Conservation (phyloP, 2,113 vertebrate genomes). For the Forbesichthys agassizii region DNA sequence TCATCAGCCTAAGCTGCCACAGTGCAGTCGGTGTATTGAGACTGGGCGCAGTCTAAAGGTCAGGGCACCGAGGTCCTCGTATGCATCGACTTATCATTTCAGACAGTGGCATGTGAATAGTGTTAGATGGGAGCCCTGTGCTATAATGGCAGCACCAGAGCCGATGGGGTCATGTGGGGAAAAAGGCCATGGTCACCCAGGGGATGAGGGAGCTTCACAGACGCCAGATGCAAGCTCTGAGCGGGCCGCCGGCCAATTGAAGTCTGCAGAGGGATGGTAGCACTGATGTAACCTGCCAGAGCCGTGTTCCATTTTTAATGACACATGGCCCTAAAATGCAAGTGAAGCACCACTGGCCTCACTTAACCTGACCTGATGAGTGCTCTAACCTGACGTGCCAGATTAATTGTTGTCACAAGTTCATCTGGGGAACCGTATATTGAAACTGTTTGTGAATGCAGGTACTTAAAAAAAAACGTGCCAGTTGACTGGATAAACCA, state of each 20-base stretch:
- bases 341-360: conserved; percentile 24
- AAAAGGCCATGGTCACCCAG: conserved; percentile 51
- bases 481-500: too few species aligned
- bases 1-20: not conserved
- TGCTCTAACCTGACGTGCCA: too few species aligned
- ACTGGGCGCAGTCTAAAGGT: not conserved
- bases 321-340: conserved; percentile 16
- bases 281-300: conserved; percentile 34
- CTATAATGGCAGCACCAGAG: conserved; percentile 22
- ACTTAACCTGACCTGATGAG: too few species aligned
- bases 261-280: conserved; percentile 15
- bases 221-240: conserved; percentile 6
- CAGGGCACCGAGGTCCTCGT: not conserved
- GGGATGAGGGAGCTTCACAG: conserved; percentile 20
- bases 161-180: conserved; percentile 24
- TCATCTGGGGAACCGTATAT: too few species aligned
- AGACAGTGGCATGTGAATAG: conserved; percentile 28
- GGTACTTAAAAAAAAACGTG: too few species aligned
- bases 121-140: not conserved
- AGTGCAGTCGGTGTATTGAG: not conserved
- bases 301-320: conserved; percentile 61
- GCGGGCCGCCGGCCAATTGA: conserved; percentile 29
- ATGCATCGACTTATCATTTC: not conserved
- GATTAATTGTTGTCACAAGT: too few species aligned
- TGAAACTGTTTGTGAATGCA: too few species aligned